A percentile compares a stretch with the other conserved stretches of the same genome.
Evolutionary conservation across 2,888 invertebrate genomes (phyloP).

Genomic region (Drosophila percnosoma): DNA sequence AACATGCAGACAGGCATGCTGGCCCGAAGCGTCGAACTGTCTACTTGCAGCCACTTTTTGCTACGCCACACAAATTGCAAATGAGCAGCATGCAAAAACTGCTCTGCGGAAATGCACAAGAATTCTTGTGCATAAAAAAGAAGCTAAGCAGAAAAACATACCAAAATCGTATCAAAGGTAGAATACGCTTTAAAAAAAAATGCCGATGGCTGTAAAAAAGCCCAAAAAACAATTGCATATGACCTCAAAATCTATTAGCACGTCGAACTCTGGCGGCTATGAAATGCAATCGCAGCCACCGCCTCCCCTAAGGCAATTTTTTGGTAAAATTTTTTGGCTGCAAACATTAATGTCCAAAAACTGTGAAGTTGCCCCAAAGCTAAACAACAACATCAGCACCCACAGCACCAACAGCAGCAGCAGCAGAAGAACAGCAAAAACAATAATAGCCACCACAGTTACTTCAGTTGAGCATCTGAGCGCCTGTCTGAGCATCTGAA

Average conservation of each 20-base stretch:
- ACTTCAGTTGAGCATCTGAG: conserved; percentile 46
- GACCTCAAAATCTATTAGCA: conserved; percentile 84
- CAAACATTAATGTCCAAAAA: conserved; percentile 80
- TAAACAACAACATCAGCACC: conserved; percentile 40
- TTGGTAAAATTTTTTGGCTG: conserved; percentile 37
- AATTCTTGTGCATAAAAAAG: conserved; percentile 69
- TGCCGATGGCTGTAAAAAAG: conserved; percentile 35
- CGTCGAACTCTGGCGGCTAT: conserved; percentile 79
- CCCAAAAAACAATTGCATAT: conserved; percentile 65
- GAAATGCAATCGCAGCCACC: conserved; percentile 68
- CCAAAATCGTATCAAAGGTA: conserved; percentile 65
- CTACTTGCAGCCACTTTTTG: conserved; percentile 58
- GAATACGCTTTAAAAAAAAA: conserved; percentile 19
- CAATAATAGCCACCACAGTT: conserved; percentile 26
- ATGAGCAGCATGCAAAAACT: conserved; percentile 68
- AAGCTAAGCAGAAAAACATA: conserved; percentile 16
- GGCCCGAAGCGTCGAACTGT: conserved; percentile 74
- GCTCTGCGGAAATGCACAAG: conserved; percentile 73
- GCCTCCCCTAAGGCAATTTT: conserved; percentile 47
- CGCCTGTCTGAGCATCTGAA: conserved; percentile 60
- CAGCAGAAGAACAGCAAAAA: conserved; percentile 25
- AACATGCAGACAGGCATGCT: conserved; percentile 68
- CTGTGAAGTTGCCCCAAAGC: conserved; percentile 78
- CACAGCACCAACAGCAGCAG: conserved; percentile 35
- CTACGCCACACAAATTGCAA: conserved; percentile 62